Base-by-base conservation (phyloP, 2,797 vertebrate genomes). In the Ambastaia sidthimunki region DNA sequence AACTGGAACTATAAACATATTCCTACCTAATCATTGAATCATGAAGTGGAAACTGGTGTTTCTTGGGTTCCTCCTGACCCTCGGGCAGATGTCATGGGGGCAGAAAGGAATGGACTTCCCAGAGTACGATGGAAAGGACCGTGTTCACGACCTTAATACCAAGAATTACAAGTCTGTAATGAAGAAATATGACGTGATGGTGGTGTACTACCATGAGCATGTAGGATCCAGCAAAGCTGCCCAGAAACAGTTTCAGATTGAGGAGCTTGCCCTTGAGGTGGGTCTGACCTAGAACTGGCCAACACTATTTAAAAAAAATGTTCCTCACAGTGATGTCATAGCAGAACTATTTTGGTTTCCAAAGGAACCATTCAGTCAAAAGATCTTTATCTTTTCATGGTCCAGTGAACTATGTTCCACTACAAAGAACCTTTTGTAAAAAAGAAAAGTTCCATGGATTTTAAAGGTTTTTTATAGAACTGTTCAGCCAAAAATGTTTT, bases 251-350 rank as follows among this genome's bases (percentile, higher is more conserved):
- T 96, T 94, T 83, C 93, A 96, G 86, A 92, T 95, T 84, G 95
- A 97, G 85, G 96, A 97, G 88, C 89, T 96, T 83, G 93, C 94
- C 81, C 91, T 97, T 71, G 96, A 97, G 96, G 96, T 97, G 89
- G 87, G 92, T 92, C 80, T 75, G 73, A 65, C 71, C 23, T 2
- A 9, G 83, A 72, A 77, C 80, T 60, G 71, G 79, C 44, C 7
- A 55, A 37, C 34, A 37, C 34, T 37, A 7, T 37, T 37, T 7
- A 37, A 37, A 37, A 37, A 1, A 37, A 37, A 37, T 6, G 34
- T 37, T 37, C 6, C 9, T 37, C 34, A 37, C 9, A 37, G 6
- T 37, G 34, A 37, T 37, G 5, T 37, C 34, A 37, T 37, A 37
- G 34, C 7, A 6, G 34, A 37, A 37, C 6, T 7, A 37, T 37